Conservation (phyloP, 1,140 invertebrate species). For the Diorhabda sublineata region DNA sequence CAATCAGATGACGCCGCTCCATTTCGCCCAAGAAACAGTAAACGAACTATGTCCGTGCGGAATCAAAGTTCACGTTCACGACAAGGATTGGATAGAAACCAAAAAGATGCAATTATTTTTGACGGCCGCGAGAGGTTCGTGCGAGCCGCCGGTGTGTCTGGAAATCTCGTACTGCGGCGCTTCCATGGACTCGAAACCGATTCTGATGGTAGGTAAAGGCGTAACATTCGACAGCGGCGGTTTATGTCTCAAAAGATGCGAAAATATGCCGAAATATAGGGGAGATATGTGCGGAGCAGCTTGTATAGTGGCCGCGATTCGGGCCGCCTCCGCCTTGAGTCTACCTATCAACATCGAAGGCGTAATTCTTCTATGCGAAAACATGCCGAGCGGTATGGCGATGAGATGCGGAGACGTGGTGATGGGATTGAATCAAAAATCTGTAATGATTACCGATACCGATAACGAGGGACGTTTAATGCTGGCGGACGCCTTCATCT, state of each 20-base stretch:
- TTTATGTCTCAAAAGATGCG: slow-evolving; percentile 68
- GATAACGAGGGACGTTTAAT: slow-evolving; percentile 75
- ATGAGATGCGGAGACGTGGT: slow-evolving; percentile 75
- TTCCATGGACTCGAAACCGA: slow-evolving; percentile 45
- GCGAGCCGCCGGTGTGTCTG: slow-evolving; percentile 67
- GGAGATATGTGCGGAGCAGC: slow-evolving; percentile 83
- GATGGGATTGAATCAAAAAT: slow-evolving; percentile 70
- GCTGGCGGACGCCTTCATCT: slow-evolving; percentile 71
- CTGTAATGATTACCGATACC: slow-evolving; percentile 73
- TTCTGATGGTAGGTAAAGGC: slow-evolving; percentile 63
- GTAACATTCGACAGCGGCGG: slow-evolving; percentile 79
- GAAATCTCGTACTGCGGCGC: slow-evolving; percentile 62
- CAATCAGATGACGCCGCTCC: slow-evolving; percentile 76
- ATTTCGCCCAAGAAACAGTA: slow-evolving; percentile 62
- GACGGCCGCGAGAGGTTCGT: slow-evolving; percentile 62
- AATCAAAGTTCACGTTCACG: slow-evolving; percentile 56
- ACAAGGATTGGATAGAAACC: slow-evolving; percentile 64
- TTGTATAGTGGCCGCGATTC: slow-evolving; percentile 62
- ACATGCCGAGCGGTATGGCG: slow-evolving; percentile 67
- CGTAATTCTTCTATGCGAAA: slow-evolving; percentile 69
- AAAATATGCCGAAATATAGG: slow-evolving; percentile 67
- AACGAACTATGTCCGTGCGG: slow-evolving; percentile 52
- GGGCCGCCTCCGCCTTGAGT: slow-evolving; percentile 61
- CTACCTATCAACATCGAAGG: slow-evolving; percentile 66
- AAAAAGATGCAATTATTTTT: slow-evolving; percentile 71